These are phyloP conservation scores for Chauna torquata DNA, from an alignment of 2,113 vertebrate species.

Conservation along the genomic window DNA sequence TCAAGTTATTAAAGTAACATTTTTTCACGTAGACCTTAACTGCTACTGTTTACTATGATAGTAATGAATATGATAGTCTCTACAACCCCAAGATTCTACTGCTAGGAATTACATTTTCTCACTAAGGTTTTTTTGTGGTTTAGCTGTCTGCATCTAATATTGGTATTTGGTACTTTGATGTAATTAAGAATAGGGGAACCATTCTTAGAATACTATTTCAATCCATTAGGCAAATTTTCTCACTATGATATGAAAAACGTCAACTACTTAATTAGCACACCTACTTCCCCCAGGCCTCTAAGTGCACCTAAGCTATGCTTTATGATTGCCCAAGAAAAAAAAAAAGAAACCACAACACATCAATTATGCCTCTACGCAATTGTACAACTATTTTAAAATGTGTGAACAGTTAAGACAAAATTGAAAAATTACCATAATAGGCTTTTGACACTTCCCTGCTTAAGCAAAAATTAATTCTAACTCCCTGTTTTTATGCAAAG, in stretches of 20 bases:
- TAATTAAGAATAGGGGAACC: slow-evolving; percentile 56
- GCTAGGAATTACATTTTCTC: not conserved
- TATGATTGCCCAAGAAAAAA: slow-evolving; percentile 24
- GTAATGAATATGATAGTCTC: not conserved
- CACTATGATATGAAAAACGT: slow-evolving; percentile 52
- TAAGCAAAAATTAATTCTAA: slow-evolving; percentile 75
- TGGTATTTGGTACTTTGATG: slow-evolving; percentile 34
- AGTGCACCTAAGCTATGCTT: slow-evolving; percentile 49
- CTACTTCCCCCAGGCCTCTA: slow-evolving; percentile 38
- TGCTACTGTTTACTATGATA: not conserved
- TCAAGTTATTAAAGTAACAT: not conserved
- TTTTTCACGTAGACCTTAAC: not conserved
- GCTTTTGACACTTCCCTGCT: slow-evolving; percentile 69
- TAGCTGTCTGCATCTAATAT: slow-evolving; percentile 50
- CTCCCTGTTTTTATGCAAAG: slow-evolving; percentile 66
- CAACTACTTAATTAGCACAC: slow-evolving; percentile 66
- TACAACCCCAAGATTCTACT: not conserved
- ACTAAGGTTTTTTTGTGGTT: not conserved
- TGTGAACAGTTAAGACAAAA: slow-evolving; percentile 65
- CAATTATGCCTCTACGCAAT: slow-evolving; percentile 39
- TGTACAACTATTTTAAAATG: slow-evolving; percentile 63
- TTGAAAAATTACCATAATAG: slow-evolving; percentile 69
- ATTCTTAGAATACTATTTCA: slow-evolving; percentile 36
- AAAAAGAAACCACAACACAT: slow-evolving; percentile 31
- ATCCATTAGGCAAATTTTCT: slow-evolving; percentile 59